A percentile compares a stretch with the other conserved stretches of the same genome.
phyloP scores from a whole-genome alignment of 2,113 vertebrate genomes.

The Cynopterus brachyotis region DNA sequence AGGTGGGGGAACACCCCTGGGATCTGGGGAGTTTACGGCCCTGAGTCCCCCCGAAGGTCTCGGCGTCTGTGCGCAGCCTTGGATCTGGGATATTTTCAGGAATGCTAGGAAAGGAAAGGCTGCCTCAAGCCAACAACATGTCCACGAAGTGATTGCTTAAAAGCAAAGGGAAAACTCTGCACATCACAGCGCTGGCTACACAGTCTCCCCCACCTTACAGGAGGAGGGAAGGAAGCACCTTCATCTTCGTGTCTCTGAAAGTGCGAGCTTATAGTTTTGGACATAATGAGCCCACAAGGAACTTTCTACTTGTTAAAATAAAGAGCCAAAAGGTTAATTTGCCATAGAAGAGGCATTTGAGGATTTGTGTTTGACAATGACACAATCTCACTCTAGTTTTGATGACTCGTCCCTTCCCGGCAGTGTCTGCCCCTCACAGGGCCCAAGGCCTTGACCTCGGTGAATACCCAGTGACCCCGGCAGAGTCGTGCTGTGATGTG shows the following conservation, averaged over 20 bases:
- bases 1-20: background rate
- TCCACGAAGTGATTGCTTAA: background rate
- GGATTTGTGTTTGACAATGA: background rate
- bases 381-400: background rate
- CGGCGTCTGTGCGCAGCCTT: background rate
- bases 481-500: background rate
- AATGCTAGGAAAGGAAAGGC: background rate
- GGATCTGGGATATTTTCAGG: background rate
- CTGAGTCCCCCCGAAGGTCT: background rate
- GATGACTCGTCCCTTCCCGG: background rate
- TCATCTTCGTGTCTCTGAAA: background rate
- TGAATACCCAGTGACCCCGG: background rate
- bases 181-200: background rate
- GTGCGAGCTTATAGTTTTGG: background rate
- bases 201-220: background rate
- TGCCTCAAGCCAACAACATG: background rate
- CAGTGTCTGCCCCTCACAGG: too few relatives aligned
- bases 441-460: too few relatives aligned
- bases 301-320: background rate
- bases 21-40: background rate
- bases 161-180: accelerated
- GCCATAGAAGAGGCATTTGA: background rate
- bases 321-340: background rate
- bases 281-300: background rate
- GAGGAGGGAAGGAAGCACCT: background rate